Evolutionary conservation across 2,113 vertebrate genomes (phyloP).

Genomic region (Engystomops pustulosus): DNA sequence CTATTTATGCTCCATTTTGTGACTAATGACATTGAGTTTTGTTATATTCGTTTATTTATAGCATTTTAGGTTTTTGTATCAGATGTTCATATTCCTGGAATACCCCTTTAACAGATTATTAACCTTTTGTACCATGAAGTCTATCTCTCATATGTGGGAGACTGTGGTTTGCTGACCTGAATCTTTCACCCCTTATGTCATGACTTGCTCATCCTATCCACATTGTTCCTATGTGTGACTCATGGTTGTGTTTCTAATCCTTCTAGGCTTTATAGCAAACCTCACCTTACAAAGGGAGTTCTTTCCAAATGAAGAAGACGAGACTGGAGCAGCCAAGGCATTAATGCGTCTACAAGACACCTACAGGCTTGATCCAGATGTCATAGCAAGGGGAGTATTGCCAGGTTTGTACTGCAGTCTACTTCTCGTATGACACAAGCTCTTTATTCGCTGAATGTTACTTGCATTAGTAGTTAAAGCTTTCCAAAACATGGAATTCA

Average conservation of each 20-base stretch:
- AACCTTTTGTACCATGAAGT: background rate
- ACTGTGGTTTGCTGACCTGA: too few species aligned
- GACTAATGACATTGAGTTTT: too few species aligned
- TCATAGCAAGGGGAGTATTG: conserved; percentile 86
- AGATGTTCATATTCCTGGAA: too few species aligned
- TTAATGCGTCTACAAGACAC: conserved; percentile 98
- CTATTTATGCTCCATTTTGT: too few species aligned
- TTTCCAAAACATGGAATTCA: background rate
- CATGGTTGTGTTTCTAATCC: conserved; percentile 42
- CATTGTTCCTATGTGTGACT: background rate
- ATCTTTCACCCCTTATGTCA: background rate
- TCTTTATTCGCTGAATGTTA: background rate
- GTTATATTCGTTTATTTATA: too few species aligned
- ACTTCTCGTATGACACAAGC: background rate
- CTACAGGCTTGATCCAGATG: conserved; percentile 90
- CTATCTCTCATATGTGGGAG: too few species aligned
- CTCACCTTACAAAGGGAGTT: conserved; percentile 89
- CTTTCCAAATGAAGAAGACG: conserved; percentile 92
- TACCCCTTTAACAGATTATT: too few species aligned
- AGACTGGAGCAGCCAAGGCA: conserved; percentile 91
- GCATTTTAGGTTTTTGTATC: too few species aligned
- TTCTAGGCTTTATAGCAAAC: conserved; percentile 90
- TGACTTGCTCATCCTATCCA: background rate
- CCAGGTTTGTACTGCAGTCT: conserved; percentile 77
- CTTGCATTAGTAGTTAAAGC: background rate